Evolutionary conservation across 2,797 vertebrate genomes (phyloP).

Genomic region (Silurus lanzhouensis): DNA sequence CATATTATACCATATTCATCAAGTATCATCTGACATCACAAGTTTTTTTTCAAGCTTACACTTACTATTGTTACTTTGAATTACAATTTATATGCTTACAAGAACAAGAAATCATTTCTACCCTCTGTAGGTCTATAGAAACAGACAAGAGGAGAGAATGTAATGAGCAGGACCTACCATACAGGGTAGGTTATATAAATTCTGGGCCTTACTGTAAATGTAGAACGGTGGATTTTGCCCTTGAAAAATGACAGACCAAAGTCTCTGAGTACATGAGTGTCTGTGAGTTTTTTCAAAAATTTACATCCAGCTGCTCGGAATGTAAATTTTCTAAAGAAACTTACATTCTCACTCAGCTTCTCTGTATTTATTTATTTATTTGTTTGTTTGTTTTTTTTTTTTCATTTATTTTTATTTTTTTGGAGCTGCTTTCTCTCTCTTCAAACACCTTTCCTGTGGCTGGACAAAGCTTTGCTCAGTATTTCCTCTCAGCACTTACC

Average conservation of each 20-base stretch:
- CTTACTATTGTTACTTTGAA: constrained; percentile 16
- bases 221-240: constrained; percentile 27
- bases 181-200: constrained; percentile 36
- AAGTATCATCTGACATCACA: constrained; percentile 15
- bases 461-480: constrained; percentile 66
- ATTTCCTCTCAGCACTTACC: constrained; percentile 72
- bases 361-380: not conserved
- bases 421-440: not conserved
- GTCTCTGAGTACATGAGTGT: constrained; percentile 1
- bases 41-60: not conserved
- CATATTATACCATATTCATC: constrained; percentile 20
- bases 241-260: constrained; percentile 17
- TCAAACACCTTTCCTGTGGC: not conserved
- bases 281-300: constrained; percentile 1
- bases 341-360: not conserved
- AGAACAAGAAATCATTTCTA: constrained; percentile 30
- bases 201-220: constrained; percentile 29
- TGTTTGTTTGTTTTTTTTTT: not conserved
- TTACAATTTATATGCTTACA: constrained; percentile 25
- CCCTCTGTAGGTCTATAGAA: constrained; percentile 35
- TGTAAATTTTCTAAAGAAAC: no score
- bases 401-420: not conserved
- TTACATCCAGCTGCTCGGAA: not conserved
- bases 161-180: constrained; percentile 38
- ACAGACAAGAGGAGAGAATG: constrained; percentile 37